Evolutionary conservation across 2,113 vertebrate species (phyloP).

Genomic region (Bos indicus): DNA sequence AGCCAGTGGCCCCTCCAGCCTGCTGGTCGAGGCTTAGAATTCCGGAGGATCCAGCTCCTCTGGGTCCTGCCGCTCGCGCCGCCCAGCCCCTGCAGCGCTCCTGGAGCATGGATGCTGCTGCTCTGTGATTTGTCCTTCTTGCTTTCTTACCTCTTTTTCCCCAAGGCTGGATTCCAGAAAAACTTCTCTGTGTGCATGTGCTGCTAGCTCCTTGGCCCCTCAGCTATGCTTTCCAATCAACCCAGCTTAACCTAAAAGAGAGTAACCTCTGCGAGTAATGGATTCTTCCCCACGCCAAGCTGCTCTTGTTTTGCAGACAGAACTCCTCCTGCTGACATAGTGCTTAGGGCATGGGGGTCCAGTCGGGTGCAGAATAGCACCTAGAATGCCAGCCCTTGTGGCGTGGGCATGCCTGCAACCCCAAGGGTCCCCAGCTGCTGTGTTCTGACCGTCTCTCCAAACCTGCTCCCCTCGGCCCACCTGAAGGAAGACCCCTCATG

Average conservation of each 20-base stretch:
- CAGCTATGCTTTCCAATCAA: too few species aligned
- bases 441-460: not conserved
- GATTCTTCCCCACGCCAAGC: not conserved
- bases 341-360: too few species aligned
- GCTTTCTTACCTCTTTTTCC: not conserved
- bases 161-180: not conserved
- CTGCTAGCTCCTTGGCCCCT: too few species aligned
- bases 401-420: not conserved
- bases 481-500: not conserved
- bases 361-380: too few species aligned
- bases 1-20: not conserved
- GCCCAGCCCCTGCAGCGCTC: not conserved
- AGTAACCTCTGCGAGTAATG: not conserved
- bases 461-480: not conserved
- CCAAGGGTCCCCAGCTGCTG: not conserved
- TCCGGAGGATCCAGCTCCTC: too few species aligned
- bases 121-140: not conserved
- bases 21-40: not conserved
- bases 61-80: not conserved
- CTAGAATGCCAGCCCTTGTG: not conserved
- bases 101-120: fast-evolving
- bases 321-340: not conserved
- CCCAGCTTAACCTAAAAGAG: not conserved
- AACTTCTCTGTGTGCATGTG: not conserved
- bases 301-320: not conserved